phyloP scores from a whole-genome alignment of 2,888 invertebrate genomes.

The Aphidius colemani region DNA sequence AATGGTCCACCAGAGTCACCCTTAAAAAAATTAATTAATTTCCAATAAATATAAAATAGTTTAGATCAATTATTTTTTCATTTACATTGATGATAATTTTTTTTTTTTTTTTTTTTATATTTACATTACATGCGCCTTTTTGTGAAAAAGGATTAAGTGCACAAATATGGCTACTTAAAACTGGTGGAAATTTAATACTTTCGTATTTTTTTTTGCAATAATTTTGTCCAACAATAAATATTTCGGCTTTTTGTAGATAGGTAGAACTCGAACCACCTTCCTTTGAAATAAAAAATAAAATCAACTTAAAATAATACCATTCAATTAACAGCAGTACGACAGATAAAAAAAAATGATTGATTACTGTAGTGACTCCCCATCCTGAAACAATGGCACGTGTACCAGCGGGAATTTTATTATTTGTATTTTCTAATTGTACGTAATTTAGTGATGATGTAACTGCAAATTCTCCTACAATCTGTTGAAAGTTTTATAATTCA shows the following conservation, averaged over 20 bases:
- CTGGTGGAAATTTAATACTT: background rate
- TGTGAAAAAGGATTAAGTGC: constrained; percentile 31
- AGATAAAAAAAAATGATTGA: too few relatives aligned
- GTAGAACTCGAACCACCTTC: constrained; percentile 36
- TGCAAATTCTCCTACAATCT: constrained; percentile 50
- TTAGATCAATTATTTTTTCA: too few relatives aligned
- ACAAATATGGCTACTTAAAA: constrained; percentile 36
- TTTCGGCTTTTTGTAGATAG: constrained; percentile 62
- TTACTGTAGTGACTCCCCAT: constrained; percentile 39
- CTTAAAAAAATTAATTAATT: too few relatives aligned
- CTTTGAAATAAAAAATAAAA: background rate
- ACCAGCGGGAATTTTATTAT: constrained; percentile 31
- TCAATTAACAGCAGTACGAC: too few relatives aligned
- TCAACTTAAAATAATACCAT: background rate
- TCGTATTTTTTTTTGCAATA: constrained; percentile 53
- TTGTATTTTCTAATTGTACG: constrained; percentile 58
- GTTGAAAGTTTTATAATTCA: too few relatives aligned
- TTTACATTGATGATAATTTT: background rate
- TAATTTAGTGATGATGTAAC: constrained; percentile 59
- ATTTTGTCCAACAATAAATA: constrained; percentile 63
- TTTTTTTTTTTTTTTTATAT: constrained; percentile 4
- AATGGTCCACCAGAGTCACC: constrained; percentile 53
- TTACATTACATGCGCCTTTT: constrained; percentile 38
- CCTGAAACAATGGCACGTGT: constrained; percentile 44
- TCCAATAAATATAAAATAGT: too few relatives aligned